phyloP scores from a whole-genome alignment of 1,140 invertebrate species.

The Chironomus striatipennis region DNA sequence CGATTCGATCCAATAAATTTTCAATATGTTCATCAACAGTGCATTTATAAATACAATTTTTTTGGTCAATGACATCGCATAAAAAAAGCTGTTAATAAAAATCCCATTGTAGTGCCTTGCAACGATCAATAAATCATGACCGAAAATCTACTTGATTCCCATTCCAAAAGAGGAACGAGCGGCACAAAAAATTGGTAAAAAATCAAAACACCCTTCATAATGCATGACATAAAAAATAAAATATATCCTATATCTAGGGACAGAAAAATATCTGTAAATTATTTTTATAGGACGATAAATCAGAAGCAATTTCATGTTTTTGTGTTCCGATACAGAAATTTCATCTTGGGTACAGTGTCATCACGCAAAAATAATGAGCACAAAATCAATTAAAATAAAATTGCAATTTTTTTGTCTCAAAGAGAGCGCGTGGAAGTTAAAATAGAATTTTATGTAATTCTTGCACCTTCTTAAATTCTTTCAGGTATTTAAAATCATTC shows the following conservation, averaged over 20 bases:
- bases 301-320: not conserved
- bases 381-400: too few relatives aligned
- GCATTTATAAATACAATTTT: not conserved
- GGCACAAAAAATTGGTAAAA: not conserved
- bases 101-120: not conserved
- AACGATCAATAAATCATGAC: constrained; percentile 6
- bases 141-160: constrained; percentile 12
- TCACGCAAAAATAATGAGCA: too few relatives aligned
- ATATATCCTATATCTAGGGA: not conserved
- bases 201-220: constrained; percentile 13
- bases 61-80: constrained; percentile 11
- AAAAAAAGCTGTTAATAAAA: constrained; percentile 15
- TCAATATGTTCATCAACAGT: not conserved
- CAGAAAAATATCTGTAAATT: not conserved
- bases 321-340: not conserved
- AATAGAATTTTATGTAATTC: too few relatives aligned
- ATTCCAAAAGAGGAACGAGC: not conserved
- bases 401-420: too few relatives aligned
- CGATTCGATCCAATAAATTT: constrained; percentile 8
- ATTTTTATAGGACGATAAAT: not conserved
- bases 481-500: too few relatives aligned
- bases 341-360: too few relatives aligned
- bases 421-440: too few relatives aligned
- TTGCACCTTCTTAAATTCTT: too few relatives aligned
- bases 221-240: not conserved